phyloP scores from a whole-genome alignment of 2,797 vertebrate species.

The Sebastes trivittatus region DNA sequence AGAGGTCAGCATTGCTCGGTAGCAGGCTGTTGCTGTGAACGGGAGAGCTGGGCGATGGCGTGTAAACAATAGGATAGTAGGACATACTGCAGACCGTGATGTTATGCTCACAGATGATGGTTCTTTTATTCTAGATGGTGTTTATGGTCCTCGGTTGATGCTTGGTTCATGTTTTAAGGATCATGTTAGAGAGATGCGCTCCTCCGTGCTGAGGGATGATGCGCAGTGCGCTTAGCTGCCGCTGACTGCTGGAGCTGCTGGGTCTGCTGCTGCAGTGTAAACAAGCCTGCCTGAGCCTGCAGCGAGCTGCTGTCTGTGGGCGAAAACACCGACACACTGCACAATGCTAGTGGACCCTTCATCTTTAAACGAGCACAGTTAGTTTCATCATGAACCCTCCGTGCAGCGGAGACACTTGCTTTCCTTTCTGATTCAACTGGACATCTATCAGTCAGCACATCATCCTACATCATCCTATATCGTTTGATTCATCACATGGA shows the following conservation, averaged over 20 bases:
- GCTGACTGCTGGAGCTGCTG: slow-evolving; percentile 17
- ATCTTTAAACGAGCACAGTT: neutral
- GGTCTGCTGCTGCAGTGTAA: slow-evolving; percentile 65
- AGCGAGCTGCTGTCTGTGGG: slow-evolving; percentile 14
- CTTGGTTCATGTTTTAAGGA: neutral
- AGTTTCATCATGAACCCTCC: neutral
- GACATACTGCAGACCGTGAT: neutral
- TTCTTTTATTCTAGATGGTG: neutral
- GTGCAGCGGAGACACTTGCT: neutral
- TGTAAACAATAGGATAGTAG: neutral
- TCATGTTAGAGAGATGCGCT: neutral
- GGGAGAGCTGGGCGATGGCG: neutral
- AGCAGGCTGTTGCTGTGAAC: slow-evolving; percentile 4
- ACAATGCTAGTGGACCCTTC: neutral
- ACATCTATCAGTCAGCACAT: slow-evolving; percentile 3
- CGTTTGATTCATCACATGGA: slow-evolving; percentile 25
- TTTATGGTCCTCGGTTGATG: neutral
- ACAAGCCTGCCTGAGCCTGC: slow-evolving; percentile 53
- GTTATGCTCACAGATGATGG: neutral
- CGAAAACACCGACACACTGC: neutral
- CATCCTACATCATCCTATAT: neutral
- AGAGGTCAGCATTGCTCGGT: slow-evolving; percentile 69
- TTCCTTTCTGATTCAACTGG: neutral
- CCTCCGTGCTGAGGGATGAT: slow-evolving; percentile 23
- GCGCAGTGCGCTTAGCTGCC: slow-evolving; percentile 65